phyloP scores from a whole-genome alignment of 2,888 invertebrate genomes.

The Diogma glabrata region DNA sequence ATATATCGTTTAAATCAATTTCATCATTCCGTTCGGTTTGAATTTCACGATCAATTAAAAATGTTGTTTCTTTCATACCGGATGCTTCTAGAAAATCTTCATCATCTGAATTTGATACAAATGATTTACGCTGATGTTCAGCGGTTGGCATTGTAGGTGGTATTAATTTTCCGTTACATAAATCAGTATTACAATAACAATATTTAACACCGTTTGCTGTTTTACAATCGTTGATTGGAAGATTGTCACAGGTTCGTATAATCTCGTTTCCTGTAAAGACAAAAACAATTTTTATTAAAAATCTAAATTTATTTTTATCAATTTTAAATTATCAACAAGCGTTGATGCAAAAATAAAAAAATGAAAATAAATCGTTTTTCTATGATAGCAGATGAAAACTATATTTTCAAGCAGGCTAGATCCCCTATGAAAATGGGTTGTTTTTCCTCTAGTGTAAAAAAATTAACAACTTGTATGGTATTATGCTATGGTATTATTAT shows the following conservation, averaged over 20 bases:
- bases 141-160: neutral
- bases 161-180: slow-evolving; percentile 17
- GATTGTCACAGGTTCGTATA: slow-evolving; percentile 18
- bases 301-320: neutral
- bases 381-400: too few relatives aligned
- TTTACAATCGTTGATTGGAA: slow-evolving; percentile 19
- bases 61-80: slow-evolving; percentile 12
- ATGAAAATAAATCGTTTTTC: too few relatives aligned
- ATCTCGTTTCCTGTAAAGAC: slow-evolving; percentile 15
- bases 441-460: too few relatives aligned
- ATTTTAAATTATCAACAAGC: too few relatives aligned
- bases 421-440: too few relatives aligned
- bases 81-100: slow-evolving; percentile 16
- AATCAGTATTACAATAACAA: slow-evolving; percentile 19
- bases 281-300: neutral
- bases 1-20: too few relatives aligned
- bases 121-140: neutral
- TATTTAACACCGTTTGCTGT: slow-evolving; percentile 19
- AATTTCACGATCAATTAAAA: neutral
- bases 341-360: too few relatives aligned
- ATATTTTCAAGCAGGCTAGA: too few relatives aligned
- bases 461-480: too few relatives aligned
- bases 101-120: slow-evolving; percentile 12
- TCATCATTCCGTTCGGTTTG: neutral
- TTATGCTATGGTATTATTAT: too few relatives aligned